Evolutionary conservation across 1,140 invertebrate genomes (phyloP), one percentile per base, ranked within the genome.

Genomic region (Eumeta japonica): DNA sequence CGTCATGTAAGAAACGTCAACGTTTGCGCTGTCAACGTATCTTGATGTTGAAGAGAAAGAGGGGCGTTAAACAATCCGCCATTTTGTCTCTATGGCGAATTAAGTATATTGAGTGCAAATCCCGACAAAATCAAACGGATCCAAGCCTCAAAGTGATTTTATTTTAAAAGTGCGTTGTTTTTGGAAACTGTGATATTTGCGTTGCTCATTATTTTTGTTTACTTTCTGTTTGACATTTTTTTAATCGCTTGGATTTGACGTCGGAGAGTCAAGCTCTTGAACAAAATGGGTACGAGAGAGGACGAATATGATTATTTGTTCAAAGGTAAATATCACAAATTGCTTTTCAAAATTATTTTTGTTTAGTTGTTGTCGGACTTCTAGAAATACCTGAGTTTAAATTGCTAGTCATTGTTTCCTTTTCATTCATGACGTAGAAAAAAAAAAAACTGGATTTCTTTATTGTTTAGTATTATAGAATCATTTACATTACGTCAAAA

Each of bases 231-330:
- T 66, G 62, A 67, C 59, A 57, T 64, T 70, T 62, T 58, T 30
- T 63, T 61, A 47, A 52, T 63, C 56, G 61, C n/a, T 56, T 60
- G 64, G 67, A 63, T 67, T 70, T 70, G 68, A 74, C 68, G 68
- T 70, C 64, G 64, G 62, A 58, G 51, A 49, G 50, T 42, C 59
- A 57, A 52, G 45, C 50, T 53, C 58, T 62, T 66, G 57, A 57
- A 61, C 76, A 83, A 83, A 79, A 95, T 94, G 91, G 90, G 89
- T 76, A 90, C 89, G 79, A 92, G 94, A 81, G 95, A 98, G 81
- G 95, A 98, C 80, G 96, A 99, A 83, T 99, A 99, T 79, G 97
- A 99, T 83, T 99, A 98, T 88, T 88, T 99, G 77, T 99, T 99
- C 81, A 99, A 99, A 94, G 96, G 96, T 98, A 84, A 80, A 74